Evolutionary conservation across 2,113 vertebrate genomes (phyloP), one percentile per base, ranked within the genome.

Genomic region (Melozone crissalis): DNA sequence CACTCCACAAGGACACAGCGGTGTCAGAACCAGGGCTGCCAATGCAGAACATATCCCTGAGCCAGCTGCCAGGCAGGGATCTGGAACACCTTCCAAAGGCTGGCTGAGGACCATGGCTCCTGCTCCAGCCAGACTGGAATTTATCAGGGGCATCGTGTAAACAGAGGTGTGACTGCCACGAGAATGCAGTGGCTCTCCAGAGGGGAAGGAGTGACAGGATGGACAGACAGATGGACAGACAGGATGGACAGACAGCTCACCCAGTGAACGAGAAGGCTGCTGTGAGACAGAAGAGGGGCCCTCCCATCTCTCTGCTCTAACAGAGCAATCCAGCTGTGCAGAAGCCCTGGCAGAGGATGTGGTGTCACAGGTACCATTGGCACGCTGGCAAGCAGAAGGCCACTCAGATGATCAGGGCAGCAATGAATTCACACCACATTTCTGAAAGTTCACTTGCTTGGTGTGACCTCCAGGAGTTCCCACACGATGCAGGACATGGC

Each of bases 21-120:
- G 82, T 55, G 77, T 94, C 92, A 94, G 95, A 95, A 87, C 47
- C 89, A 93, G 87, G 79, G 80, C 41, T 30, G 2, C 27, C 77
- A 77, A 62, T 73, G 67, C 47, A 51, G 62, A 77, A 31, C 77
- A 59, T 7, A 47, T 5, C 44, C 74, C 52, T 0, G 4, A 82
- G 68, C 62, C 91, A 82, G 87, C 62, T 52, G 15, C 31, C 76
- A 87, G 69, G 44, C n/a, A 83, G n/a, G 39, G 39, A 82, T 66
- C n/a, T 2, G 7, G 71, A 78, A 71, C 49, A 66, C 87, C 65
- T 95, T 92, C 91, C 83, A 80, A 95, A 80, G 62, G 31, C 54
- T 76, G 43, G 31, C 65, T 66, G 21, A 72, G 49, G 51, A 37
- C 54, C 41, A 3, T 27, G 46, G 52, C 89, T 86, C 61, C 86